phyloP scores from a whole-genome alignment of 1,140 invertebrate genomes.

The Holotrichia oblita region DNA sequence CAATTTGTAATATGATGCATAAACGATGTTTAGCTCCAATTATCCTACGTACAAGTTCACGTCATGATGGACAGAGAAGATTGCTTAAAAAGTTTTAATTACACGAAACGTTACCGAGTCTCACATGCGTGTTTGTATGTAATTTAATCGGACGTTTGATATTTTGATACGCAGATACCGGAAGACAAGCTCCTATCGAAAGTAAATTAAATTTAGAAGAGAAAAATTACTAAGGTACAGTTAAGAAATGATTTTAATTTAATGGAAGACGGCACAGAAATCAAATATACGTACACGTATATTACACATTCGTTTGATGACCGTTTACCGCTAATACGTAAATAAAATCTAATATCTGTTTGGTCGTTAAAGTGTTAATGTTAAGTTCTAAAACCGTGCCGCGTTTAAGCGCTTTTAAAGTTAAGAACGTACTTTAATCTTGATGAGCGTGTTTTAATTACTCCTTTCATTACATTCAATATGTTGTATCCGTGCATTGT shows the following conservation, averaged over 20 bases:
- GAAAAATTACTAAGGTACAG: neutral
- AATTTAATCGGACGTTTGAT: conserved; percentile 7
- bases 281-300: neutral
- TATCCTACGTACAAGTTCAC: neutral
- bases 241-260: conserved; percentile 22
- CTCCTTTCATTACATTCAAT: conserved; percentile 11
- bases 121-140: neutral
- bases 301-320: neutral
- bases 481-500: neutral
- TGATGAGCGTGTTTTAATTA: conserved; percentile 36
- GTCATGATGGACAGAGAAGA: neutral
- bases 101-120: neutral
- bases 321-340: conserved; percentile 5
- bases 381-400: conserved; percentile 8
- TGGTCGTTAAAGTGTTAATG: conserved; percentile 33
- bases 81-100: conserved; percentile 13
- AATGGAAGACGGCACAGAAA: neutral
- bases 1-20: neutral
- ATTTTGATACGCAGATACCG: conserved; percentile 1
- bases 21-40: conserved; percentile 1
- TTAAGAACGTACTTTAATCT: conserved; percentile 20
- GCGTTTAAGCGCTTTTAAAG: conserved; percentile 6
- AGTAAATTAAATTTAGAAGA: conserved; percentile 21
- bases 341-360: conserved; percentile 35
- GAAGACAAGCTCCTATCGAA: conserved; percentile 19